Evolutionary conservation across 2,113 vertebrate species (phyloP).

Genomic region (Rynchops niger): DNA sequence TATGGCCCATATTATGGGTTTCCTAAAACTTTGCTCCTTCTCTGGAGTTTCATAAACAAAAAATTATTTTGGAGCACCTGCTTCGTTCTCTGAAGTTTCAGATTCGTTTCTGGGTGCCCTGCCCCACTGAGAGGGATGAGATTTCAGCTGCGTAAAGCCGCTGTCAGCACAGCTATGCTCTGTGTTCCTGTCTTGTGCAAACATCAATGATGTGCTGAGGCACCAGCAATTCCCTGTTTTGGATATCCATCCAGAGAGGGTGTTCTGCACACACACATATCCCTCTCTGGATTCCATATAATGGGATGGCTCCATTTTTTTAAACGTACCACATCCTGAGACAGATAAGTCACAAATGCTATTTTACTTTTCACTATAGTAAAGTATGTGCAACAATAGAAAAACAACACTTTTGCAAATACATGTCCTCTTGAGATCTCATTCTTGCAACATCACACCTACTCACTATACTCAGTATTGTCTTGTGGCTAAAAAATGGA

Average conservation of each 20-base stretch:
- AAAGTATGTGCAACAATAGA: background rate
- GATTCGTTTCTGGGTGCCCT: background rate
- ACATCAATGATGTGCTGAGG: background rate
- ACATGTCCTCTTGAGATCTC: background rate
- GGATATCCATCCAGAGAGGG: background rate
- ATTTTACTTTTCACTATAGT: background rate
- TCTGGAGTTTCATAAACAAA: background rate
- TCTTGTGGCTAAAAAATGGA: background rate
- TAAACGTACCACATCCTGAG: background rate
- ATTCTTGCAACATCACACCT: background rate
- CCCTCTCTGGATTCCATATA: background rate
- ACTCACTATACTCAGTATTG: background rate
- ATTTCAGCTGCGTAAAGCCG: background rate
- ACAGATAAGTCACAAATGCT: background rate
- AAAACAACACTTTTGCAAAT: background rate
- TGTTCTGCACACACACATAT: accelerated
- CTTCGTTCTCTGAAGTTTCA: background rate
- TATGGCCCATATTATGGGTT: background rate
- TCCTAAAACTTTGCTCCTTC: background rate
- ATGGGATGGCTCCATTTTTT: background rate
- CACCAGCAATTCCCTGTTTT: background rate
- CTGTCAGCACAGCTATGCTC: background rate
- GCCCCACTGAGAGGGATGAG: background rate
- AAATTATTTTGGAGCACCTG: background rate
- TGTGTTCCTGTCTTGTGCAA: background rate